Conservation (phyloP, 2,888 invertebrate genomes). For the Scaptomyza tumidula region DNA sequence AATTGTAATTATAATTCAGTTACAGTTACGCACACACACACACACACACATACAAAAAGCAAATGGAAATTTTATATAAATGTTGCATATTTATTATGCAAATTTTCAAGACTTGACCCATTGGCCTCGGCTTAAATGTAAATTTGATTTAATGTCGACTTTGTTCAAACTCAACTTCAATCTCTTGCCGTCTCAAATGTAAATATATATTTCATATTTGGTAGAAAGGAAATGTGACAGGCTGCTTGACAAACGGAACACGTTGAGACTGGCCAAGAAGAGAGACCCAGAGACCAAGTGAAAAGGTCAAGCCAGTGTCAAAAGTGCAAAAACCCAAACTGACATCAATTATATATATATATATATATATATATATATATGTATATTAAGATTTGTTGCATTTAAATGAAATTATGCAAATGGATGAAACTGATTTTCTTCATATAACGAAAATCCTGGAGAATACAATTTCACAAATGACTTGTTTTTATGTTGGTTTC, state of each 20-base stretch:
- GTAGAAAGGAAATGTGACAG: constrained; percentile 37
- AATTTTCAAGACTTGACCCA: constrained; percentile 52
- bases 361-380: constrained; percentile 10
- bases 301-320: constrained; percentile 17
- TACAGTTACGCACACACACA: constrained; percentile 11
- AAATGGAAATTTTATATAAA: constrained; percentile 21
- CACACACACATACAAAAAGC: constrained; percentile 2
- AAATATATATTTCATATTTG: constrained; percentile 29
- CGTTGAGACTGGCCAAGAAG: constrained; percentile 13
- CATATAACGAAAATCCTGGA: constrained; percentile 12
- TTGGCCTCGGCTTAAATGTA: constrained; percentile 44
- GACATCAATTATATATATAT: constrained; percentile 14
- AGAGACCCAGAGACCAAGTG: not conserved
- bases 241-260: constrained; percentile 44
- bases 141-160: constrained; percentile 32
- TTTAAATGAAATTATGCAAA: constrained; percentile 47
- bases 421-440: constrained; percentile 26
- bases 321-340: constrained; percentile 12
- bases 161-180: constrained; percentile 13
- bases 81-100: constrained; percentile 54
- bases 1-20: constrained; percentile 55
- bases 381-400: constrained; percentile 33
- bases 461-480: constrained; percentile 38
- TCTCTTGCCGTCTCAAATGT: constrained; percentile 10
- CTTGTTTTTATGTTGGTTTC: constrained; percentile 21